These are phyloP conservation scores for Pithecia hirsuta DNA, from an alignment of 2,797 vertebrate species.

Conservation along the genomic window DNA sequence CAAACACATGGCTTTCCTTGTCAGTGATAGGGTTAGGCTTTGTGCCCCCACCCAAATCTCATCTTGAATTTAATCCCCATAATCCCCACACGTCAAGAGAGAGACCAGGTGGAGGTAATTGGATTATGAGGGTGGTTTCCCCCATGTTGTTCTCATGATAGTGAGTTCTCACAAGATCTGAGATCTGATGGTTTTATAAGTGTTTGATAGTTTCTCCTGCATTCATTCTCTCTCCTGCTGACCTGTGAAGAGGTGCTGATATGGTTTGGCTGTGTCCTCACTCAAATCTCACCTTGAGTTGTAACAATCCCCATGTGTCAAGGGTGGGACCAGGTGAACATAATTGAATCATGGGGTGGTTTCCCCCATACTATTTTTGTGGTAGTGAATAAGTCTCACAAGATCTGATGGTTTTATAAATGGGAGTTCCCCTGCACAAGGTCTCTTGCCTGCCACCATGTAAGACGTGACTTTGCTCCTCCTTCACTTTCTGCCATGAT, in stretches of 20 bases:
- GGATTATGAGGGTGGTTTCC: not conserved
- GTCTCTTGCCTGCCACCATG: not conserved
- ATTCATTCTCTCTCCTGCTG: not conserved
- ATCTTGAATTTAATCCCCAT: not conserved
- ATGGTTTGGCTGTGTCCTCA: not conserved
- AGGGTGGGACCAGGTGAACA: not conserved
- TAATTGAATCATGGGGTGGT: not conserved
- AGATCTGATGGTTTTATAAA: not conserved
- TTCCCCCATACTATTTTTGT: not conserved
- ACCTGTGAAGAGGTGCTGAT: not conserved
- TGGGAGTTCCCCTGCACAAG: not conserved
- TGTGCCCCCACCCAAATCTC: not conserved
- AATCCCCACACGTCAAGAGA: not conserved
- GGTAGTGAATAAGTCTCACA: not conserved
- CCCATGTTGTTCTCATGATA: not conserved
- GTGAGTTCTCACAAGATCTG: not conserved
- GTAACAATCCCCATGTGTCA: not conserved
- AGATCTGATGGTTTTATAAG: not conserved
- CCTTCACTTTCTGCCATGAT: not conserved
- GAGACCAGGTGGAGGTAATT: not conserved
- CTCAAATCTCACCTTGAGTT: not conserved
- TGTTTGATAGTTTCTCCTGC: not conserved
- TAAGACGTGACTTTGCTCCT: not conserved
- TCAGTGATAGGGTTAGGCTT: not conserved
- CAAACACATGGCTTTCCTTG: not conserved